phyloP scores from a whole-genome alignment of 2,113 vertebrate species.

The Alosa alosa region DNA sequence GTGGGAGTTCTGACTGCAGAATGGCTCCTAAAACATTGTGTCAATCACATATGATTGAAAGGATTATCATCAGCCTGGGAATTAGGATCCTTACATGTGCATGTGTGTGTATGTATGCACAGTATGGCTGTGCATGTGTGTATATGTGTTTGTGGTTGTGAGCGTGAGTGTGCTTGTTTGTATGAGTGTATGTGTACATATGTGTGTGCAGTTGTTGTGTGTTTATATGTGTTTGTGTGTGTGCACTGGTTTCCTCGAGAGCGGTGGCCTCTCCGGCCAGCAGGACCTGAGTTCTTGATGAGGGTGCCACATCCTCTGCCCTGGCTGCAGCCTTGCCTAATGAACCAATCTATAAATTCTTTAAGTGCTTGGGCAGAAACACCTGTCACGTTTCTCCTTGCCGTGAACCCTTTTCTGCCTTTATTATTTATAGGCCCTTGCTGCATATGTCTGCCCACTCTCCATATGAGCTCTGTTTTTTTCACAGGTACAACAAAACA shows the following conservation, averaged over 20 bases:
- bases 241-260: neutral
- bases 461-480: neutral
- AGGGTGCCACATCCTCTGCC: neutral
- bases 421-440: neutral
- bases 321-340: constrained; percentile 13
- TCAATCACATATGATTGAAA: too few relatives aligned
- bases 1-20: too few relatives aligned
- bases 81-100: too few relatives aligned
- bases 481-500: constrained; percentile 20
- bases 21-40: too few relatives aligned
- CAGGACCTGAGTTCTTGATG: neutral
- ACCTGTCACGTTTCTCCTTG: constrained; percentile 58
- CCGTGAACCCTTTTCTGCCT: constrained; percentile 48
- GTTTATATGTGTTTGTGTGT: neutral
- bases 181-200: neutral
- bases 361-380: constrained; percentile 47
- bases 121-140: neutral
- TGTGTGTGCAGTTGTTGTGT: neutral
- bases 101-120: too few relatives aligned
- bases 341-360: constrained; percentile 29
- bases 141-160: neutral
- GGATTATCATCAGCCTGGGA: too few relatives aligned
- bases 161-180: neutral
- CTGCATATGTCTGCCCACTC: neutral
- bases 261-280: neutral